Base-by-base conservation (phyloP, 2,797 vertebrate genomes). In the Holocentrus rufus region DNA sequence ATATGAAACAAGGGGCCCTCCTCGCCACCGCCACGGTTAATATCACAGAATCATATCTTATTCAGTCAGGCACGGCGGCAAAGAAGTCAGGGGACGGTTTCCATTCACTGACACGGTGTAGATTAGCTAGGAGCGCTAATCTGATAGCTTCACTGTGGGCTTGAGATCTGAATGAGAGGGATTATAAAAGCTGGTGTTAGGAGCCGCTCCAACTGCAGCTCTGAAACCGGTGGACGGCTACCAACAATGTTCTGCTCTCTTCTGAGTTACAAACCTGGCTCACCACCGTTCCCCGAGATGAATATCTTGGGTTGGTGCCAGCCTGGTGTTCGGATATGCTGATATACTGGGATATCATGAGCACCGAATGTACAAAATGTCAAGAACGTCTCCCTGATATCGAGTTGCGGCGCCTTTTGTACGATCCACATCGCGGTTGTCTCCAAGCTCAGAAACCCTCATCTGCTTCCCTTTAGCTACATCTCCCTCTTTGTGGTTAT, bases 51-150 rank as follows among this genome's bases (percentile, higher is more conserved):
- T 82, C 85, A 65, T 85, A 86, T 89, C 80, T 80, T 83, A 76
- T 77, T 83, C 80, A 80, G 67, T 74, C 86, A 88, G 84, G 70
- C 83, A 69, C 68, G 42, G 76, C 53, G 52, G 74, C 77, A 67
- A 77, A 67, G 81, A 68, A 77, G 71, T 64, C 74, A 80, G 68
- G 10, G 63, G 73, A 71, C 79, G 77, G 76, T 68, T 90, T 88
- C 77, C 76, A 83, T 87, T 86, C 85, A 87, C 58, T 78, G 80
- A 82, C 83, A 78, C 66, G 34, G 72, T 67, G 78, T 80, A 90
- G 85, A 90, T 91, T 89, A 91, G 81, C 82, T 73, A 70, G 70
- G 46, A 78, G 69, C n/a, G n/a, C 72, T 90, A 89, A 91, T 89
- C 88, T 90, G 86, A 87, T 87, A 62, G 58, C 69, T 83, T 85